Evolutionary conservation across 2,113 vertebrate genomes (phyloP).

Genomic region (Lepus americanus): DNA sequence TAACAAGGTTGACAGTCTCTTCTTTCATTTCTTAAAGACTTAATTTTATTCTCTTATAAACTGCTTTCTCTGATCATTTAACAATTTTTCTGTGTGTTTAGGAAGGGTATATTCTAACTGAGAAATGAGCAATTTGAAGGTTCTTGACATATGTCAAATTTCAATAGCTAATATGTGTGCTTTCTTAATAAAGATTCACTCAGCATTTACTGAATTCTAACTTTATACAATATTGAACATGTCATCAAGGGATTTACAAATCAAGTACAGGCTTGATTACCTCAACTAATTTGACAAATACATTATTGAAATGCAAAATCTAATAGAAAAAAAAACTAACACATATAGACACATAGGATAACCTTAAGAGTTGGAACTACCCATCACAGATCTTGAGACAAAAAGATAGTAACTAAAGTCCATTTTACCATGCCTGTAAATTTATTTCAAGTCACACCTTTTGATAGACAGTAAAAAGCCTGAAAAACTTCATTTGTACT

Average conservation of each 20-base stretch:
- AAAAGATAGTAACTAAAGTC: background rate
- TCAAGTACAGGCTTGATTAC: background rate
- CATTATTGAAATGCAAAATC: background rate
- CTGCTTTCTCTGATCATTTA: background rate
- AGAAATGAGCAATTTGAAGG: background rate
- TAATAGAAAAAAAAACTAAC: background rate
- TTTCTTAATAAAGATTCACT: constrained; percentile 44
- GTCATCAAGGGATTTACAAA: background rate
- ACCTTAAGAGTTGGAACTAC: background rate
- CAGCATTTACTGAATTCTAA: constrained; percentile 14
- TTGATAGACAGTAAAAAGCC: background rate
- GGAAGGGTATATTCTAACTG: background rate
- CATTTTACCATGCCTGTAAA: background rate
- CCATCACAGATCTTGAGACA: background rate
- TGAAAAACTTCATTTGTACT: background rate
- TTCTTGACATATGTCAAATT: constrained; percentile 10
- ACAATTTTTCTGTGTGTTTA: background rate
- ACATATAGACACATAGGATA: background rate
- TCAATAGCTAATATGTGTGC: background rate
- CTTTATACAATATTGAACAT: background rate
- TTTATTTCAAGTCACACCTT: constrained; percentile 31
- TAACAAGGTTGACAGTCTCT: background rate
- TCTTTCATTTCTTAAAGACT: background rate
- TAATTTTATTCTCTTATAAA: background rate
- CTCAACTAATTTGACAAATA: background rate